Evolutionary conservation across 2,888 invertebrate genomes (phyloP), one percentile per base, ranked within the genome.

Genomic region (Eledone cirrhosa): DNA sequence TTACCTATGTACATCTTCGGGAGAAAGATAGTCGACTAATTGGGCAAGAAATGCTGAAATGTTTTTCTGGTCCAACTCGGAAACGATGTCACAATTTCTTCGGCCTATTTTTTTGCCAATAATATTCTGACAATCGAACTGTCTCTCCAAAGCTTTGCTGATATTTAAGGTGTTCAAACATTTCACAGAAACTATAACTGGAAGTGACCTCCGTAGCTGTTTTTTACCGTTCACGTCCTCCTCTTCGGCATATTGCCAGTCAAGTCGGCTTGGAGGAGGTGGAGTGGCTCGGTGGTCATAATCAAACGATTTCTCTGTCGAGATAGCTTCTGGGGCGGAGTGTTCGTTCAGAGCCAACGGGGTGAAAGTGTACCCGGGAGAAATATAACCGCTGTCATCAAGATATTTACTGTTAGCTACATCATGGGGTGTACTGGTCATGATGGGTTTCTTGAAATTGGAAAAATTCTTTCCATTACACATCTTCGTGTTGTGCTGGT

Each of bases 221-320:
- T 53, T 27, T 72, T 78, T 77, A 29, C 47, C 47, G 0, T 14
- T 11, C 14, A 76, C 76, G 47, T 76, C 48, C 19, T 76, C 76
- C 29, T 76, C 76, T 76, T 76, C 76, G 4, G 76, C 47, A 47
- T 76, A 47, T 14, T 48, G 29, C 76, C 76, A 76, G 29, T 22
- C 29, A 63, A 41, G 41, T 11, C 41, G 41, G 41, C 11, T 33
- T 31, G 13, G 41, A 22, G 41, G 63, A 11, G 67, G 22, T 29
- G 27, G 67, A 4, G 31, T 31, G 11, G 22, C 7, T 16, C 29
- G 29, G 31, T 22, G 2, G 7, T 33, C 22, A 5, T 33, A n/a
- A 2, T 22, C 31, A 13, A 72, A 19, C 3, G n/a, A 31, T 14
- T 13, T n/a, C 8, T 72, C n/a, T 1, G 14, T 24, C 13, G 29